phyloP scores from a whole-genome alignment of 2,797 vertebrate species.

The Anniella stebbinsi region DNA sequence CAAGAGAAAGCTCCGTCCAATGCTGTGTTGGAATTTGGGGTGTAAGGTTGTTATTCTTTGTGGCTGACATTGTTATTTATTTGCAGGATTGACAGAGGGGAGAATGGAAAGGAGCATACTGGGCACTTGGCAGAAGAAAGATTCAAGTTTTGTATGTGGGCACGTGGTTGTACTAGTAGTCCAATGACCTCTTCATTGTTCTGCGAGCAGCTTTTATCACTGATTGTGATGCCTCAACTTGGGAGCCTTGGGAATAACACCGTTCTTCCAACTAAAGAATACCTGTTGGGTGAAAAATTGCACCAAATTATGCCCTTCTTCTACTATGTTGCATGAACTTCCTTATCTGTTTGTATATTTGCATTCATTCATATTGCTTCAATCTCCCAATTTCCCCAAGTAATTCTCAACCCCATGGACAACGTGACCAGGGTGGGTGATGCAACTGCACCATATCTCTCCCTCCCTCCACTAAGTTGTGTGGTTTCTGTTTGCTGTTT shows the following conservation, averaged over 20 bases:
- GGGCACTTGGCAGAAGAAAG: background rate
- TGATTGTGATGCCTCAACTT: no score
- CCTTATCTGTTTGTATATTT: no score
- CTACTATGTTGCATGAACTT: no score
- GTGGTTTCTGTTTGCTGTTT: no score
- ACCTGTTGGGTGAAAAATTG: background rate
- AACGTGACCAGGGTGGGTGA: no score
- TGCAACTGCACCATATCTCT: no score
- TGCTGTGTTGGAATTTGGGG: conserved; percentile 21
- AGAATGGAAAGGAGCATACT: background rate
- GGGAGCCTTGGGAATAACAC: background rate
- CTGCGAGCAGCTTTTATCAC: background rate
- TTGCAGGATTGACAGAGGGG: background rate
- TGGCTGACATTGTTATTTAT: background rate
- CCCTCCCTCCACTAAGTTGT: no score
- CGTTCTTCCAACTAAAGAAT: background rate
- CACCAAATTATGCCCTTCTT: no score
- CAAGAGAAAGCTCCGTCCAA: background rate
- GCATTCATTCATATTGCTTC: no score
- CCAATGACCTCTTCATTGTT: background rate
- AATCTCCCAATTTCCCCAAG: no score
- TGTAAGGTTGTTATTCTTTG: conserved; percentile 34
- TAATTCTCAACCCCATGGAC: no score
- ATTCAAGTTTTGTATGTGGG: background rate
- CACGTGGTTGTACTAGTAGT: no score